Evolutionary conservation across 2,888 invertebrate species (phyloP).

Genomic region (Pandemis heparana): DNA sequence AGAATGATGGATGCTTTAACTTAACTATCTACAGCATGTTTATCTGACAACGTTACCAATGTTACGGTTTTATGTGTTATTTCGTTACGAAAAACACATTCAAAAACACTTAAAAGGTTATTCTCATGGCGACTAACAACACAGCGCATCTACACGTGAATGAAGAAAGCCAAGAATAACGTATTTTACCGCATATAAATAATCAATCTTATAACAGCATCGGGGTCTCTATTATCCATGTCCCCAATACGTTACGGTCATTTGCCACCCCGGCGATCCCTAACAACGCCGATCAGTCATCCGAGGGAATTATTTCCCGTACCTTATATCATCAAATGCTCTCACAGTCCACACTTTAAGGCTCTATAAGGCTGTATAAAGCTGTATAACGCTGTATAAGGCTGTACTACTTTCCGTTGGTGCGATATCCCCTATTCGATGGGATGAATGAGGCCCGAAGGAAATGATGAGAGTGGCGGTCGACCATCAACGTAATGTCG

Average conservation of each 20-base stretch:
- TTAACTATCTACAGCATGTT: background rate
- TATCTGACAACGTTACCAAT: no score
- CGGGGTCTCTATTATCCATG: conserved; percentile 17
- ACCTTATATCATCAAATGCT: conserved; percentile 39
- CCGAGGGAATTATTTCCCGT: conserved; percentile 29
- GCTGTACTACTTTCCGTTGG: conserved; percentile 37
- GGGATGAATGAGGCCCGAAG: conserved; percentile 78
- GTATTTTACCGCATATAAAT: conserved; percentile 24
- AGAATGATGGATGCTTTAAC: background rate
- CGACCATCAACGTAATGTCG: conserved; percentile 51
- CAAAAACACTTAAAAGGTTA: background rate
- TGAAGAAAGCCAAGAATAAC: conserved; percentile 1
- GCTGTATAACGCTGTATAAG: conserved; percentile 31
- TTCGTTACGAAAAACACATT: background rate
- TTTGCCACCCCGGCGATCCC: conserved; percentile 35
- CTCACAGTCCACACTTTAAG: conserved; percentile 38
- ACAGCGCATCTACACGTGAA: background rate
- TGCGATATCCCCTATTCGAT: conserved; percentile 50
- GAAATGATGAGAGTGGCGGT: conserved; percentile 80
- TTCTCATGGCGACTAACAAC: background rate
- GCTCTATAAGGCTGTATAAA: conserved; percentile 30
- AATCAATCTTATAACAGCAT: conserved; percentile 33
- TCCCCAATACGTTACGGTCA: conserved; percentile 26
- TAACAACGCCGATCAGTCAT: conserved; percentile 29
- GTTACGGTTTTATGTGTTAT: no score